phyloP scores from a whole-genome alignment of 2,888 invertebrate species.

The Marasmarcha lunaedactyla region DNA sequence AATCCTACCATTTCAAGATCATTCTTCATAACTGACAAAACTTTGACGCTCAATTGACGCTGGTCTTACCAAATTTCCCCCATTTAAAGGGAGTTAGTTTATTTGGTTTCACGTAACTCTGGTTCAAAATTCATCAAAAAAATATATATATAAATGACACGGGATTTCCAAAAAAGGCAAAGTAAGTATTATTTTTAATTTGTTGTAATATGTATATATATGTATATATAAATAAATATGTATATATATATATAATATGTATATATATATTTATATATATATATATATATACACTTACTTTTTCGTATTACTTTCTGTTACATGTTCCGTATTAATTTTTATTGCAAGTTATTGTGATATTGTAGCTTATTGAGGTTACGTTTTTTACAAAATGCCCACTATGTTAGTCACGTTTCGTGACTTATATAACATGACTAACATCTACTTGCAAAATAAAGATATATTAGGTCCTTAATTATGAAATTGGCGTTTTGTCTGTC shows the following conservation, averaged over 20 bases:
- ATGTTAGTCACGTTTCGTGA: slow-evolving; percentile 6
- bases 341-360: slow-evolving; percentile 8
- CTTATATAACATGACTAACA: background rate
- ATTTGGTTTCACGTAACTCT: background rate
- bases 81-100: background rate
- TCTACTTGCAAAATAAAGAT: slow-evolving; percentile 4
- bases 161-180: slow-evolving; percentile 5
- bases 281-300: too few species aligned
- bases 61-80: slow-evolving; percentile 1
- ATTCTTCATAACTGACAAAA: slow-evolving; percentile 2
- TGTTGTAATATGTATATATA: slow-evolving; percentile 1
- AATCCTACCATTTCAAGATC: slow-evolving; percentile 1
- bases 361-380: background rate
- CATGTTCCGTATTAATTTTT: slow-evolving; percentile 6
- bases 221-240: too few species aligned
- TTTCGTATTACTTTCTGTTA: too few species aligned
- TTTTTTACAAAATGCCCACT: slow-evolving; percentile 4
- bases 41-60: slow-evolving; percentile 1
- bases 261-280: too few species aligned
- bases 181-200: slow-evolving; percentile 7
- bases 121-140: slow-evolving; percentile 4
- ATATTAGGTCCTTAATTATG: too few species aligned
- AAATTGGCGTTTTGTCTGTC: too few species aligned
- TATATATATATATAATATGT: too few species aligned
- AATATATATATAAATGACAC: slow-evolving; percentile 6